phyloP scores from a whole-genome alignment of 1,140 invertebrate genomes.

The Drosophila kepulauana region DNA sequence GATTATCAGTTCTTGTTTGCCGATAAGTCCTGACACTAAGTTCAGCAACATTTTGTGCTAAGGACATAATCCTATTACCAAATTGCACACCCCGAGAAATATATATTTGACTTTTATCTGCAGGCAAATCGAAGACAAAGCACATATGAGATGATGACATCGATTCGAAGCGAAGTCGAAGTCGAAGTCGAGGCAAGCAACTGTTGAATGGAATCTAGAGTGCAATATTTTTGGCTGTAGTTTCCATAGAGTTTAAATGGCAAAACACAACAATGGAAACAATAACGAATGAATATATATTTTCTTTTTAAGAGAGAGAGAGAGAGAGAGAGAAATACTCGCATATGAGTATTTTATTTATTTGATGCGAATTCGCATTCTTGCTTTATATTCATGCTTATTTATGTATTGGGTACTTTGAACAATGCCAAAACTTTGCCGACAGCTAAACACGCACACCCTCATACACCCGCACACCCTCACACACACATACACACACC shows the following conservation, averaged over 20 bases:
- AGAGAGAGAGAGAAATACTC: background rate
- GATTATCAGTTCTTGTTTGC: slow-evolving; percentile 27
- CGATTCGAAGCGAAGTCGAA: background rate
- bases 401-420: slow-evolving; percentile 40
- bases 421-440: slow-evolving; percentile 68
- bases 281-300: background rate
- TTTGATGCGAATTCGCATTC: background rate
- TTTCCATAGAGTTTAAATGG: slow-evolving; percentile 18
- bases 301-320: background rate
- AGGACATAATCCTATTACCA: slow-evolving; percentile 43
- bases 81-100: slow-evolving; percentile 18
- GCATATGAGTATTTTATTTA: slow-evolving; percentile 15
- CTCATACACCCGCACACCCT: slow-evolving; percentile 3
- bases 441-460: slow-evolving; percentile 53
- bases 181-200: slow-evolving; percentile 5
- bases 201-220: background rate
- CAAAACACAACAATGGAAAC: slow-evolving; percentile 5
- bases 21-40: slow-evolving; percentile 31
- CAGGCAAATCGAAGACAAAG: background rate
- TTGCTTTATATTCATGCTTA: slow-evolving; percentile 36
- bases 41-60: slow-evolving; percentile 15
- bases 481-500: slow-evolving; percentile 2
- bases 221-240: slow-evolving; percentile 11
- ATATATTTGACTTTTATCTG: slow-evolving; percentile 19
- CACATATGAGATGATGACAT: slow-evolving; percentile 5